A percentile compares a stretch with the other conserved stretches of the same genome.
phyloP scores from a whole-genome alignment of 2,113 vertebrate species.

The Fukomys damarensis region DNA sequence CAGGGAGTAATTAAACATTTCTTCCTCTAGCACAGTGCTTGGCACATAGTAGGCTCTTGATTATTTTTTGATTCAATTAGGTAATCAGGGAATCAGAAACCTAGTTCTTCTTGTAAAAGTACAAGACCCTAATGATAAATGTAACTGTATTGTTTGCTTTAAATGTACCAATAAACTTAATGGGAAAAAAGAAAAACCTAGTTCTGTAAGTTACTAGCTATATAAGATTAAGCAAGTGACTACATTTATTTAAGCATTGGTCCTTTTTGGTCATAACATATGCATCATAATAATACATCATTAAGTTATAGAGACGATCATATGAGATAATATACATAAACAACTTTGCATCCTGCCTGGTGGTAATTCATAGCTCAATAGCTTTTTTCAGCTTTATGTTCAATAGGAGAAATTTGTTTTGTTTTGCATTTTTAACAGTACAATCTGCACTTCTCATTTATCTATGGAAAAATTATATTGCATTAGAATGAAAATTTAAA shows the following conservation, averaged over 20 bases:
- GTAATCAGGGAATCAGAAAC: background rate
- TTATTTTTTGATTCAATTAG: background rate
- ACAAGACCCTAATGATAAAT: too few relatives aligned
- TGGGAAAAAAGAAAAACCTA: too few relatives aligned
- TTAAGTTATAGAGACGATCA: background rate
- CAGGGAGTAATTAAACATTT: accelerated
- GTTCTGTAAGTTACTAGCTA: background rate
- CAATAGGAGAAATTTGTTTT: background rate
- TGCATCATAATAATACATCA: background rate
- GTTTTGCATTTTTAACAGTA: background rate
- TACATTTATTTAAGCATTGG: background rate
- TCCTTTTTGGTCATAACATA: background rate
- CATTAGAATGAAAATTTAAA: background rate
- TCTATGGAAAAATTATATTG: background rate
- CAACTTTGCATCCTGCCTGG: too few relatives aligned
- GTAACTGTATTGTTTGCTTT: too few relatives aligned
- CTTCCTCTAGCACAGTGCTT: too few relatives aligned
- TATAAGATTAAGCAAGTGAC: background rate
- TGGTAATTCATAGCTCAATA: background rate
- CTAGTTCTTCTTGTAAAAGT: too few relatives aligned
- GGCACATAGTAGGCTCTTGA: too few relatives aligned
- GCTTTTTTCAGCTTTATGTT: background rate
- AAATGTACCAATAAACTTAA: too few relatives aligned
- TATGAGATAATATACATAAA: background rate
- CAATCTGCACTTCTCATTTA: background rate